Percentiles rank a stretch among this genome's conserved stretches.
Evolutionary conservation across 2,113 vertebrate species (phyloP).

Genomic region (Philantomba maxwellii): DNA sequence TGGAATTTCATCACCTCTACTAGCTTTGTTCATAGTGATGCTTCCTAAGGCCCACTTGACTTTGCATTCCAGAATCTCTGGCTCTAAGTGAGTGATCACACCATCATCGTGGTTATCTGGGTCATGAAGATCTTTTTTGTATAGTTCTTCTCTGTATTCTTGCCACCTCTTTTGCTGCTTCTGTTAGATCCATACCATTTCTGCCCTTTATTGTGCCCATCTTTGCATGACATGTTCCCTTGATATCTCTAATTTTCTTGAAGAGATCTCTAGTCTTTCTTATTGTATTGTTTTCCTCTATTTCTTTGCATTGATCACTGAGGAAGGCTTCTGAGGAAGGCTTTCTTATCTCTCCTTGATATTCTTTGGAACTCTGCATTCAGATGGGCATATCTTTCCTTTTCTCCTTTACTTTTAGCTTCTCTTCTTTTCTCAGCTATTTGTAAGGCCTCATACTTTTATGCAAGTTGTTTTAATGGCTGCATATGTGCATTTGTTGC

Average conservation of each 20-base stretch:
- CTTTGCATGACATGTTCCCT: background rate
- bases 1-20: background rate
- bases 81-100: background rate
- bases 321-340: background rate
- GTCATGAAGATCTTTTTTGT: background rate
- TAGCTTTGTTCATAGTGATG: background rate
- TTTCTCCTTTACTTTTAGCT: background rate
- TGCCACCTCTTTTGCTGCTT: background rate
- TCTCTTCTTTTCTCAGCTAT: background rate
- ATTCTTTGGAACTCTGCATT: background rate
- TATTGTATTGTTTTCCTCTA: background rate
- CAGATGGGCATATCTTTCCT: background rate
- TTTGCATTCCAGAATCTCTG: background rate
- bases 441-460: background rate
- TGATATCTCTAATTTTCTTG: background rate
- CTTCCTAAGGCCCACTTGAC: background rate
- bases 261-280: background rate
- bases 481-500: background rate
- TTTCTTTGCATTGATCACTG: background rate
- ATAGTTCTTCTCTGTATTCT: background rate
- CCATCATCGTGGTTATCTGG: background rate
- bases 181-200: background rate
- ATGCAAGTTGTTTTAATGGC: background rate
- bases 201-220: background rate
- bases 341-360: background rate